Percentiles rank a stretch among this genome's conserved stretches.
These are phyloP conservation scores for Hydrotaea diabolus DNA, from an alignment of 2,888 invertebrate species.

Conservation along the genomic window DNA sequence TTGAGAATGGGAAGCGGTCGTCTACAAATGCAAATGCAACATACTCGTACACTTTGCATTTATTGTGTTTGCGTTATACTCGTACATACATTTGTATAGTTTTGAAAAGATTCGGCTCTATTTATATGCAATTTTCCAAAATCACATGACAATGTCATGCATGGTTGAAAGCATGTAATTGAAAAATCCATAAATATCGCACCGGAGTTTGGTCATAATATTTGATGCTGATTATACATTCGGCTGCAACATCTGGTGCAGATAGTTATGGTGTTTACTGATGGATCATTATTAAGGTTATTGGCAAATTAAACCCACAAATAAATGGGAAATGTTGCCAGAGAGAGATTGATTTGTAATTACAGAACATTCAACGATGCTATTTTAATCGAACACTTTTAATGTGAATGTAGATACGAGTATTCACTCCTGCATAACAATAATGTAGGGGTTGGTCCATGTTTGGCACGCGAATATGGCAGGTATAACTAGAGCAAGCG, in stretches of 20 bases:
- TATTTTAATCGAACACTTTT: slow-evolving; percentile 38
- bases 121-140: slow-evolving; percentile 51
- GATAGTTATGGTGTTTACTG: slow-evolving; percentile 44
- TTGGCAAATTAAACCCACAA: slow-evolving; percentile 1
- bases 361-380: slow-evolving; percentile 15
- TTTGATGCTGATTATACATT: neutral
- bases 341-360: slow-evolving; percentile 7
- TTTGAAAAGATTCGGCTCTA: slow-evolving; percentile 31
- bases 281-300: slow-evolving; percentile 21
- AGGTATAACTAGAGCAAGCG: no score
- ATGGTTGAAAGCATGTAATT: slow-evolving; percentile 50
- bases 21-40: neutral
- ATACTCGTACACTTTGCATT: no score
- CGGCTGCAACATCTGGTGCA: slow-evolving; percentile 6
- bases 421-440: no score
- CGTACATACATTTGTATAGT: neutral
- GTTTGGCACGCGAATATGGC: no score
- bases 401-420: neutral
- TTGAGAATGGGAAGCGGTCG: neutral
- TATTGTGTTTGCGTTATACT: no score
- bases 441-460: no score
- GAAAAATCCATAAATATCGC: slow-evolving; percentile 54
- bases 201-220: no score
- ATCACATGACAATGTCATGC: slow-evolving; percentile 45
- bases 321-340: neutral